Evolutionary conservation across 2,888 invertebrate genomes (phyloP), one percentile per base, ranked within the genome.

Genomic region (Lymantria monacha): DNA sequence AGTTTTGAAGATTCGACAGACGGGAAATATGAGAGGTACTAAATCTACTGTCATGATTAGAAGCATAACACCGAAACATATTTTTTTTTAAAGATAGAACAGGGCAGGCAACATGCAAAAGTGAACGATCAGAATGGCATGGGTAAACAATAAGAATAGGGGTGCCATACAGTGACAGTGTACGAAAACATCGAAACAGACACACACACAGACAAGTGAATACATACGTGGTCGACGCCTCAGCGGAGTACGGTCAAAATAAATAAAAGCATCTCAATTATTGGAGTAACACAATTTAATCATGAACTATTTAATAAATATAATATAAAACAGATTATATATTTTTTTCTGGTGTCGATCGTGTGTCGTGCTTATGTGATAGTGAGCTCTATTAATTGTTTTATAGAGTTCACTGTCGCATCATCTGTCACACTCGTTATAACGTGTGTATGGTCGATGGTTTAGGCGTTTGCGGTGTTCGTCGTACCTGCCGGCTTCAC

Each of bases 221-320:
- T 91, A 91, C 91, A 87, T 91, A 91, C 90, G 90, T 91, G 90
- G 81, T 89, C 75, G 87, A 85, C 87, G 88, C 85, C 90, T 90
- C 90, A 85, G 87, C 87, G 82, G 87, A 88, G 89, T 89, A 84
- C 86, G 84, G 87, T 89, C 85, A 87, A 90, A 88, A 88, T 87
- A 87, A 90, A 87, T 85, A 88, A 91, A 90, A 91, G 88, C 89
- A 90, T 87, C 80, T 90, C 85, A 89, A 76, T 91, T 88, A 90
- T 89, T 90, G 81, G 87, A 89, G 77, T 89, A 91, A 91, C 90
- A 91, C 89, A 91, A 89, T 91, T 91, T 91, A 90, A 91, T 91
- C 87, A 91, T 86, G 88, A 86, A 87, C 87, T 90, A 90, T 84
- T 85, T 67, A 79, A 82, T 87, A 87, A 73, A 81, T 85, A 85